Evolutionary conservation across 2,113 vertebrate species (phyloP), one percentile per base, ranked within the genome.

Genomic region (Gila orcuttii): DNA sequence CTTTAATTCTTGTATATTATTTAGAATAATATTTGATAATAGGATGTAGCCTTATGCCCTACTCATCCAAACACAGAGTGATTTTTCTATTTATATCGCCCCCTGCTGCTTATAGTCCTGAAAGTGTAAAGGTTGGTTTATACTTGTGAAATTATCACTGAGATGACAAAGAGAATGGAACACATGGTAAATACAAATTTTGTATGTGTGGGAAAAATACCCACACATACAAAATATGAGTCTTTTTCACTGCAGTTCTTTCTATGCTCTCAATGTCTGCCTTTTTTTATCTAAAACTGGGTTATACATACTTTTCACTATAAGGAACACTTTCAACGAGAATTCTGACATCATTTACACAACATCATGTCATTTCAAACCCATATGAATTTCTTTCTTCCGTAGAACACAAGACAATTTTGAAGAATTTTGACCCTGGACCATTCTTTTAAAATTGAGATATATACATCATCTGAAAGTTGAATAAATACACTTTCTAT

Each of bases 1-100:
- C 0, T 6, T 69, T 69, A 68, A 33, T 9, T 71, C 10, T 68
- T 6, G 28, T 17, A 42, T 42, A 42, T 21, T 71, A 42, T 71
- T 42, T 71, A 12, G 33, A 19, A 71, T 39, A 36, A 33, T 36
- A 47, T 15, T 50, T 28, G 13, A 76, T 28, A 52, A 9, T 76
- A 17, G 73, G n/a, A 52, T 78, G 9, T 78, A 23, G 52, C 45
- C 13, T 45, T 28, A 13, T 19, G 23, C 39, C 6, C 39, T 74
- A 13, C 23, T 74, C 36, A 74, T 74, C 15, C 64, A 42, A 71
- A 75, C 71, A 25, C 39, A 47, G 10, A 50, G 39, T 59, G 55
- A 79, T 74, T 33, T 83, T 42, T 23, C 33, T 86, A 59, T 76
- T 80, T 57, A 68, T 50, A 86, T 80, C 76, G 76, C 87, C 87